Percentiles rank a stretch among this genome's conserved stretches.
phyloP scores from a whole-genome alignment of 1,140 invertebrate genomes.

The Ruditapes philippinarum region DNA sequence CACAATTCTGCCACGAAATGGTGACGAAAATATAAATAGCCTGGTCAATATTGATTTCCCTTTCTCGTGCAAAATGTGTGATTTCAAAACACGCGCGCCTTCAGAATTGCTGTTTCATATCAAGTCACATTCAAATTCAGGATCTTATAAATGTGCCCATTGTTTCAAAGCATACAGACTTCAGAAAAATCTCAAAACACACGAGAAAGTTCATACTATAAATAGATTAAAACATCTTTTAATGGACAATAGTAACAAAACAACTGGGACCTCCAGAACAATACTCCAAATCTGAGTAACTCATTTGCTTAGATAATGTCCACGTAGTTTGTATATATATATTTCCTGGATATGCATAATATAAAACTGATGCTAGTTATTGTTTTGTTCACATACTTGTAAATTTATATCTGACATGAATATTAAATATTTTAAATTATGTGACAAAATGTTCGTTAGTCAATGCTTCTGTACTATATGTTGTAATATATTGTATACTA shows the following conservation, averaged over 20 bases:
- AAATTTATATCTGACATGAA: too few relatives aligned
- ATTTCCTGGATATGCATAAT: too few relatives aligned
- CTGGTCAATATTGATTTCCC: neutral
- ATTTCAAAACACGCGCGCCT: slow-evolving; percentile 23
- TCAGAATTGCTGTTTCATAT: slow-evolving; percentile 45
- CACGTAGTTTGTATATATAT: too few relatives aligned
- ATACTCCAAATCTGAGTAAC: too few relatives aligned
- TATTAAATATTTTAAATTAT: too few relatives aligned
- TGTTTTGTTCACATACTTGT: too few relatives aligned
- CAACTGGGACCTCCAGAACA: too few relatives aligned
- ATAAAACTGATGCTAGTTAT: too few relatives aligned
- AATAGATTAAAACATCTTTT: slow-evolving; percentile 16
- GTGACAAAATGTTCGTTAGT: too few relatives aligned
- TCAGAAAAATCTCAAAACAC: slow-evolving; percentile 16
- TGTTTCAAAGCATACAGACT: slow-evolving; percentile 25
- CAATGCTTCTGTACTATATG: too few relatives aligned
- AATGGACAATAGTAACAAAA: neutral
- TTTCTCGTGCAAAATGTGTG: slow-evolving; percentile 41
- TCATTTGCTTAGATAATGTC: too few relatives aligned
- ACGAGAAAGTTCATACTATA: slow-evolving; percentile 53
- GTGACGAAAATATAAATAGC: neutral
- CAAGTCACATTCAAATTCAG: slow-evolving; percentile 35
- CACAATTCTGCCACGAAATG: neutral
- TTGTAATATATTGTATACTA: too few relatives aligned
- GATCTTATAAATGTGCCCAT: neutral